Evolutionary conservation across 2,113 vertebrate species (phyloP), one percentile per base, ranked within the genome.

Genomic region (Mus pahari): DNA sequence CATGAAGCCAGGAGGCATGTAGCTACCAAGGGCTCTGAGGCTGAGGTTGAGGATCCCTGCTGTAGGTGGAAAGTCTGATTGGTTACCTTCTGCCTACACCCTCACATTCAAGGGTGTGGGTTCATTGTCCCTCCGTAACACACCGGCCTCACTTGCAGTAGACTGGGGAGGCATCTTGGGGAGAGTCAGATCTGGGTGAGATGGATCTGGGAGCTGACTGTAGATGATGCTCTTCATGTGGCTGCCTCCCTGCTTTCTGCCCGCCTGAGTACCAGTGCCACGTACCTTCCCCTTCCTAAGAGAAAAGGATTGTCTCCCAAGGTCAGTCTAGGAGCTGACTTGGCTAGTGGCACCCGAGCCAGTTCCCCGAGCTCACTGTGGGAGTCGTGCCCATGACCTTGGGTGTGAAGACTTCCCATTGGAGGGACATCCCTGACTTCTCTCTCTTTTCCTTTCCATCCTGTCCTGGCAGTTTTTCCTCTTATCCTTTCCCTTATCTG

Each of bases 321-420:
- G 13, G 39, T 4, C 24, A 16, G 4, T 10, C 50, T 19, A 42
- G 53, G 53, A 89, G 31, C 31, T n/a, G 31, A 26, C 5, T 53
- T 50, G 64, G 7, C 75, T 26, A 22, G 50, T 10, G 60, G 75
- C 62, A 74, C 48, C 55, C 22, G 50, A 3, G 36, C n/a, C 31
- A 14, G 11, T 45, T 74, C 45, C 81, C 22, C 71, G 53, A 64
- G 62, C 62, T 55, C 86, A 42, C 17, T 20, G 17, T 28, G 71
- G 55, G 62, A 88, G 79, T 60, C n/a, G 14, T 1, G 0, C 36
- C n/a, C 53, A 3, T 39, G 33, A 0, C 45, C 0, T 1, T 1
- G 8, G 2, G 16, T 8, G 0, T 6, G 6, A 82, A n/a, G 50
- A 66, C n/a, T 75, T 70, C 28, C 28, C 28, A 6, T 70, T 36